Conservation (phyloP, 2,888 invertebrate genomes). For the Hermaeophaga mercurialis region DNA sequence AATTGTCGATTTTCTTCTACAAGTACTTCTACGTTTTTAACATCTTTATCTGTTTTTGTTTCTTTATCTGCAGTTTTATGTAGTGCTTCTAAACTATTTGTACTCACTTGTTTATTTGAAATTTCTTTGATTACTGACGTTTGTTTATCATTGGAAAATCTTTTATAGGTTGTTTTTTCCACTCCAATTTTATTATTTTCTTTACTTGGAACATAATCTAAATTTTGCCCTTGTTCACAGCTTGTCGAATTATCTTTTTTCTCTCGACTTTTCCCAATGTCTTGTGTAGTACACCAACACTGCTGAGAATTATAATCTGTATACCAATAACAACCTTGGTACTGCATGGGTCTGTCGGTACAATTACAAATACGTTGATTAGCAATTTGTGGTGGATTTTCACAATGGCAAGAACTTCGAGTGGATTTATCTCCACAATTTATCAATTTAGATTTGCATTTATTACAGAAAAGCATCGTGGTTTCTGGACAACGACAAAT, state of each 20-base stretch:
- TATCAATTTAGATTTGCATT: background rate
- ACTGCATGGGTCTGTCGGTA: background rate
- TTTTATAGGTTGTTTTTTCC: background rate
- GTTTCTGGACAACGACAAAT: background rate
- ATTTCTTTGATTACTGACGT: background rate
- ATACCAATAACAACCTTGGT: conserved; percentile 1
- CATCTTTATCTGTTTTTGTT: no score
- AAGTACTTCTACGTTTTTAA: no score
- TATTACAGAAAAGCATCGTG: background rate
- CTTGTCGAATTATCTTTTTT: conserved; percentile 1
- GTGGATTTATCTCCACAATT: background rate
- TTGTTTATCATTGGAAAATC: background rate
- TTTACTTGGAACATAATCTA: conserved; percentile 6
- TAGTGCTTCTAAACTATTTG: background rate
- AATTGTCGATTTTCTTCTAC: no score
- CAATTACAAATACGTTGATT: background rate
- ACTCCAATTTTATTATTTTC: background rate
- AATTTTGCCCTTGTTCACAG: background rate
- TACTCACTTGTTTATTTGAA: conserved; percentile 4
- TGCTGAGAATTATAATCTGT: background rate
- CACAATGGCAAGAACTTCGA: background rate
- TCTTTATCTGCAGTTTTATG: no score
- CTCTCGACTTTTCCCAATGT: background rate
- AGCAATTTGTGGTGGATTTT: background rate
- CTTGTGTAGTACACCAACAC: background rate